These are phyloP conservation scores for Aleiodes alternator DNA, from an alignment of 2,888 invertebrate genomes.

Conservation along the genomic window DNA sequence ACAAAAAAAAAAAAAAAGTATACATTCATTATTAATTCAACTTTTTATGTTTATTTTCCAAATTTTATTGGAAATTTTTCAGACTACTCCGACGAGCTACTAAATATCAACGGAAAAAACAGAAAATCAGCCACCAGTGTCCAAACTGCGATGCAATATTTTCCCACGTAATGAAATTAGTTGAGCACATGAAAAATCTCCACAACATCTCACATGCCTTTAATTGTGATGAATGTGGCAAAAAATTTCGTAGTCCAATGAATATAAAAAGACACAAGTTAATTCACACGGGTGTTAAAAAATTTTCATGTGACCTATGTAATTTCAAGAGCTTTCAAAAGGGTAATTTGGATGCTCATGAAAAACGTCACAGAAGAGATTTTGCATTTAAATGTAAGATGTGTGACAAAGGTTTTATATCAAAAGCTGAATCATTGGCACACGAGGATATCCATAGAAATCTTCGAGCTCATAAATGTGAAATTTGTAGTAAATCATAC, in stretches of 20 bases:
- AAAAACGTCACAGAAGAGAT: conserved; percentile 65
- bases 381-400: conserved; percentile 63
- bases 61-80: conserved; percentile 54
- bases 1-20: too few species aligned
- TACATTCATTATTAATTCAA: too few species aligned
- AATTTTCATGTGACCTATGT: conserved; percentile 66
- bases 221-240: conserved; percentile 66
- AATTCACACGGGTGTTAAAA: conserved; percentile 65
- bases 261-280: conserved; percentile 69
- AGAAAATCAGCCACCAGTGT: conserved; percentile 65
- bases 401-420: conserved; percentile 66
- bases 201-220: conserved; percentile 67
- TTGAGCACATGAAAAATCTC: conserved; percentile 70
- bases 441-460: conserved; percentile 66
- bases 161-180: conserved; percentile 68
- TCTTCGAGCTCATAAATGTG: conserved; percentile 62
- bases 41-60: background rate
- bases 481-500: conserved; percentile 65
- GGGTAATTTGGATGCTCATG: conserved; percentile 66
- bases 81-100: conserved; percentile 51
- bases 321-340: conserved; percentile 66
- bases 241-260: conserved; percentile 65
- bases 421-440: conserved; percentile 64
- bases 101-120: conserved; percentile 49
- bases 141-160: conserved; percentile 67